Evolutionary conservation across 2,113 vertebrate genomes (phyloP).

Genomic region (Siniperca chuatsi): DNA sequence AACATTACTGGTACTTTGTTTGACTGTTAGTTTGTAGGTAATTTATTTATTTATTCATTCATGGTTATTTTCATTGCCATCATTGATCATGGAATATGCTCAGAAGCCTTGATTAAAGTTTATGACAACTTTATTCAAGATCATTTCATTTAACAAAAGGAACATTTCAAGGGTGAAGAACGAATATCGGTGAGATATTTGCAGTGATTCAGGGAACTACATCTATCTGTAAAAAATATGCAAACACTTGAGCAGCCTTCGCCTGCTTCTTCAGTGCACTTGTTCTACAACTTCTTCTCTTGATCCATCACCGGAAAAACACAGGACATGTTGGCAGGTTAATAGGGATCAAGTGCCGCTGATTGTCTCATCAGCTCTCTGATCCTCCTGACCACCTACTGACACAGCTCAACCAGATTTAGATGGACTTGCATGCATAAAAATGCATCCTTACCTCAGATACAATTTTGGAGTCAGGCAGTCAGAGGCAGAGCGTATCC

Average conservation of each 20-base stretch:
- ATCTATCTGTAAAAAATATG: background rate
- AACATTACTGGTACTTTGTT: conserved; percentile 19
- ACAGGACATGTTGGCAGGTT: conserved; percentile 10
- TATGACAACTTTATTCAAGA: background rate
- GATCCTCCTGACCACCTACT: conserved; percentile 7
- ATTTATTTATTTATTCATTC: conserved; percentile 29
- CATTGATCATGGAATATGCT: conserved; percentile 24
- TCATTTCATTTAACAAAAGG: background rate
- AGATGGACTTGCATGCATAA: background rate
- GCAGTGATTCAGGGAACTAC: no score
- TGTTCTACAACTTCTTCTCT: background rate
- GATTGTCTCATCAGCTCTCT: conserved; percentile 31
- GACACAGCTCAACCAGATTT: background rate
- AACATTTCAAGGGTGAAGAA: background rate
- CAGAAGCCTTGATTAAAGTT: conserved; percentile 59
- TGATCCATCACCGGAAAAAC: background rate
- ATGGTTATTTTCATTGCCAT: conserved; percentile 5
- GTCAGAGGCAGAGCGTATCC: background rate
- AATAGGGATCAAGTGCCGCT: conserved; percentile 17
- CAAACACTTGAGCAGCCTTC: background rate
- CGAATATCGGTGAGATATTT: background rate
- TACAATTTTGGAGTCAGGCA: background rate
- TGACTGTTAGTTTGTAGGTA: background rate
- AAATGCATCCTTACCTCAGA: background rate
- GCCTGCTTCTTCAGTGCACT: background rate